Evolutionary conservation across 2,888 invertebrate species (phyloP), one percentile per base, ranked within the genome.

Genomic region (Iselma pallidipennis): DNA sequence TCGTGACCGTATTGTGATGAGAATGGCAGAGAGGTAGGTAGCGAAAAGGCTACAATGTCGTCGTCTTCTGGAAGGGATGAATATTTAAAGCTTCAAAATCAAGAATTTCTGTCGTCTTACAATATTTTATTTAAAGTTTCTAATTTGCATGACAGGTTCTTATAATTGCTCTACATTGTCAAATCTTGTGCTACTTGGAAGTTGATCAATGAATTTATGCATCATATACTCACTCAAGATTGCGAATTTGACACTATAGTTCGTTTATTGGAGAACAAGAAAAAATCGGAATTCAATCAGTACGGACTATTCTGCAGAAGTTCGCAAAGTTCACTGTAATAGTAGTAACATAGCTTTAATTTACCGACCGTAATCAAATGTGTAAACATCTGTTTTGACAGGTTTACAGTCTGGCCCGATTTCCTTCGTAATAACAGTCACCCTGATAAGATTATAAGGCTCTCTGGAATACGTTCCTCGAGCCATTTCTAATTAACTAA

Each of bases 151-250:
- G 66, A 63, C 64, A 68, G 56, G 55, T 58, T 59, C 64, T 66
- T 49, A 64, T 63, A 55, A 63, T 63, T 59, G 70, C 70, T 67
- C 67, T 65, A 65, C 67, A 71, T n/a, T n/a, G n/a, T n/a, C n/a
- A n/a, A n/a, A n/a, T n/a, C 71, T 60, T 68, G 61, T 71, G 70
- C 71, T 69, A 64, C 68, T 71, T 70, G 71, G 70, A 71, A 68
- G 70, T 69, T 72, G 74, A 74, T 73, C 71, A 73, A 74, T 72
- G 71, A 71, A 72, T 69, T 71, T 64, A 63, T 63, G 68, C 71
- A 70, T 71, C 72, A 69, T 59, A 59, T 70, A 68, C 58, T 64
- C 67, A 69, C 62, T 53, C 69, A 58, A 65, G 65, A 63, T 66
- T 72, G 72, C 71, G 71, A 68, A 67, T 66, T 68, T 69, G 69